phyloP scores from a whole-genome alignment of 2,888 invertebrate species.

The Carpatolechia fugitivella region DNA sequence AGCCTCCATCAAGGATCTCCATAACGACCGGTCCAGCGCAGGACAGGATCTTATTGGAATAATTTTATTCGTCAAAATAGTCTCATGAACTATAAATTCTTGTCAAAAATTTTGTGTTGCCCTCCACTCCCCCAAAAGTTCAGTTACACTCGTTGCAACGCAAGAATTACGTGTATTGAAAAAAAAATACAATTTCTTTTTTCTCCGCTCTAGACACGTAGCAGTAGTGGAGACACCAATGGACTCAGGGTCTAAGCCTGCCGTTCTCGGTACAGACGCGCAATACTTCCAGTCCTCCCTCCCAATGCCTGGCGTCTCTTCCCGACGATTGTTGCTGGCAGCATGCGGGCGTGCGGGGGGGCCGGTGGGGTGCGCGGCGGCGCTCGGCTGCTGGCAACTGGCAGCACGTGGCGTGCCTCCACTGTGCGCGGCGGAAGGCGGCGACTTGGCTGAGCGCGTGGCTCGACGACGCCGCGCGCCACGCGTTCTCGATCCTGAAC shows the following conservation, averaged over 20 bases:
- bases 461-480: conserved; percentile 26
- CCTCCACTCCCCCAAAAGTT: too few relatives aligned
- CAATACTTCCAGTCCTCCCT: background rate
- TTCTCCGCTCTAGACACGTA: conserved; percentile 35
- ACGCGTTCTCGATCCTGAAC: conserved; percentile 21
- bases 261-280: background rate
- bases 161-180: too few relatives aligned
- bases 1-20: too few relatives aligned
- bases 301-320: background rate
- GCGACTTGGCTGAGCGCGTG: conserved; percentile 26
- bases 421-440: conserved; percentile 22
- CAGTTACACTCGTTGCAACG: too few relatives aligned
- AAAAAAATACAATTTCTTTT: too few relatives aligned
- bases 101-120: too few relatives aligned
- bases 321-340: conserved; percentile 8
- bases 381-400: conserved; percentile 38
- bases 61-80: too few relatives aligned
- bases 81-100: too few relatives aligned
- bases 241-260: conserved; percentile 8
- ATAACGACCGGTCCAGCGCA: too few relatives aligned
- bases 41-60: too few relatives aligned
- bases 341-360: conserved; percentile 27
- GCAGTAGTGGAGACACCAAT: conserved; percentile 31
- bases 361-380: conserved; percentile 28
- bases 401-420: conserved; percentile 19